Evolutionary conservation across 2,797 vertebrate species (phyloP).

Genomic region (Gymnothorax javanicus): DNA sequence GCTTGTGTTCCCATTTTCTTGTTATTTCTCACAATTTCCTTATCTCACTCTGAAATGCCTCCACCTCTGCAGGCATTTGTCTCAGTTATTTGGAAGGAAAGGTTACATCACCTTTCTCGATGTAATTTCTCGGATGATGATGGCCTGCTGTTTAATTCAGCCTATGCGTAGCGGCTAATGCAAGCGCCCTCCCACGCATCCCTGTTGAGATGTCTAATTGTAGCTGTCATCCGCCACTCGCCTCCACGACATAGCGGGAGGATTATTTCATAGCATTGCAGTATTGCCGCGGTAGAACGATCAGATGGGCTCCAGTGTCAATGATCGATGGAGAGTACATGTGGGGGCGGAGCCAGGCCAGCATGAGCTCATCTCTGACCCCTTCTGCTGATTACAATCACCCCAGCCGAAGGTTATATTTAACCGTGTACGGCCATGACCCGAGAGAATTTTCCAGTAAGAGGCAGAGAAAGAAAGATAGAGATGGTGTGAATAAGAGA

Average conservation of each 20-base stretch:
- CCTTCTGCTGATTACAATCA: neutral
- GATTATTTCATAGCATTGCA: neutral
- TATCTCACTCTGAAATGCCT: neutral
- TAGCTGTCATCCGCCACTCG: neutral
- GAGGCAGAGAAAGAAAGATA: neutral
- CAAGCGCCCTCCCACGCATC: neutral
- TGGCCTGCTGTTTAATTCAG: neutral
- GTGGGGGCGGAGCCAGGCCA: neutral
- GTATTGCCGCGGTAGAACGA: neutral
- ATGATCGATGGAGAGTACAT: neutral
- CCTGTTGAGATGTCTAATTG: conserved; percentile 1
- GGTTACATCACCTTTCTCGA: neutral
- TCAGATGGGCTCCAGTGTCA: neutral
- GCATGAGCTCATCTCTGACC: neutral
- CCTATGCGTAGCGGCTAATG: neutral
- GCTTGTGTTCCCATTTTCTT: neutral
- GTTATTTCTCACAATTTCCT: neutral
- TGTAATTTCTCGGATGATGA: neutral
- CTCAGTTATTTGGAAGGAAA: neutral
- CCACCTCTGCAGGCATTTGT: neutral
- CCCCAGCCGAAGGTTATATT: neutral
- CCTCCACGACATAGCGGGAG: neutral
- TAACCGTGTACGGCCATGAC: neutral
- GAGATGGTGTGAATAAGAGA: neutral
- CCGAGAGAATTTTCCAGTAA: neutral